Conservation (phyloP, 2,113 vertebrate species). For the Nestor notabilis region DNA sequence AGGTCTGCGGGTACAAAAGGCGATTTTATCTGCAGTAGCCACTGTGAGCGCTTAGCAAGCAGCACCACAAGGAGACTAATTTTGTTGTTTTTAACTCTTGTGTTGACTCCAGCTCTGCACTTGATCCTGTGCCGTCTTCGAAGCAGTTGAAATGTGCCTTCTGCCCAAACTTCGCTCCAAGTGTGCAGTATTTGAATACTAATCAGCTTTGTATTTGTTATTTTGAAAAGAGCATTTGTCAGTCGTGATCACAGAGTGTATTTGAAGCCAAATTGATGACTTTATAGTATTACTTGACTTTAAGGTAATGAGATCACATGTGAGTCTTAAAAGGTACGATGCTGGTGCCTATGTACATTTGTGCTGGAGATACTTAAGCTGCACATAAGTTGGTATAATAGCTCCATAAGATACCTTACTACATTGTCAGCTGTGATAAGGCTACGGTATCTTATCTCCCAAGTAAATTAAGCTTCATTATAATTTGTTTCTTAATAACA, state of each 20-base stretch:
- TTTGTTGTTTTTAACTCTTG: background rate
- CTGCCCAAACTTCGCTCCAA: background rate
- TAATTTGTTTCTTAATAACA: conserved; percentile 80
- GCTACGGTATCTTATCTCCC: conserved; percentile 50
- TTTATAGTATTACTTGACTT: background rate
- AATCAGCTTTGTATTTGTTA: background rate
- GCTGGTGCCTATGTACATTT: background rate
- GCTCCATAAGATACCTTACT: background rate
- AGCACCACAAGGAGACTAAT: rapidly evolving
- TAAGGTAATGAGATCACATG: background rate
- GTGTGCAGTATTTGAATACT: background rate
- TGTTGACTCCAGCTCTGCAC: background rate
- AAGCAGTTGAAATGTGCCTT: rapidly evolving
- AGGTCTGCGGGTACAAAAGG: background rate
- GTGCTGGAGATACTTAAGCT: background rate
- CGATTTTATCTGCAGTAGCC: rapidly evolving
- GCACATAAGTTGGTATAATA: background rate
- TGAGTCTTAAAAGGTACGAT: background rate
- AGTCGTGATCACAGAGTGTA: background rate
- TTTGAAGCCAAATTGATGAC: background rate
- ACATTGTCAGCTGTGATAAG: background rate
- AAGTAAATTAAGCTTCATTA: conserved; percentile 73
- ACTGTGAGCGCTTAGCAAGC: background rate
- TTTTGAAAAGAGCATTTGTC: background rate
- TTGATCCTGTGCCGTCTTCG: rapidly evolving